phyloP scores from a whole-genome alignment of 2,888 invertebrate genomes.

The Coenonympha glycerion region DNA sequence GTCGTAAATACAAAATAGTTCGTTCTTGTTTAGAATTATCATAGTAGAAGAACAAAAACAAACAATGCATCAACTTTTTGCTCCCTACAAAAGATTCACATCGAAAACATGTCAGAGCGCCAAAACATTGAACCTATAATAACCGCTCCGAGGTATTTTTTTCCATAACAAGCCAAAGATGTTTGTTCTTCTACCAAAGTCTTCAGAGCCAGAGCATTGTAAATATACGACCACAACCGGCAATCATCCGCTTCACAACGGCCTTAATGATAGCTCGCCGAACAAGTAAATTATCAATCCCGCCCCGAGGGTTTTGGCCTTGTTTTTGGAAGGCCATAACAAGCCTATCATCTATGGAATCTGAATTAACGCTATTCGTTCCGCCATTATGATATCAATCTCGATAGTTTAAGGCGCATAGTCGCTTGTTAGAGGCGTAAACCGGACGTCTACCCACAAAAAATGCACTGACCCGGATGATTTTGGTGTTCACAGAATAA shows the following conservation, averaged over 20 bases:
- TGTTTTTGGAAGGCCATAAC: conserved; percentile 68
- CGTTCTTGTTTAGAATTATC: no score
- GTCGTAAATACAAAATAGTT: no score
- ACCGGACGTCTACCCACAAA: conserved; percentile 13
- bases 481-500: conserved; percentile 7
- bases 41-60: conserved; percentile 12
- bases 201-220: conserved; percentile 48
- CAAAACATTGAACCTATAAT: conserved; percentile 47
- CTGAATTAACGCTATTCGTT: conserved; percentile 37
- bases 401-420: conserved; percentile 31
- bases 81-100: conserved; percentile 10
- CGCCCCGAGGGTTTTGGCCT: conserved; percentile 63
- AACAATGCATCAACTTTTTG: conserved; percentile 6
- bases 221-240: conserved; percentile 60
- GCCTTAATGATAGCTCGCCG: conserved; percentile 72
- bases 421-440: conserved; percentile 25
- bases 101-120: conserved; percentile 13
- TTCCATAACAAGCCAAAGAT: conserved; percentile 70
- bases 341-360: conserved; percentile 53
- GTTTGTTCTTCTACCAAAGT: conserved; percentile 70
- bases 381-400: conserved; percentile 39
- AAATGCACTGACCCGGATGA: conserved; percentile 14
- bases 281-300: conserved; percentile 75
- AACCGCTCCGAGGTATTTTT: conserved; percentile 55
- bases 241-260: conserved; percentile 66